Percentiles rank a stretch among this genome's conserved stretches.
Evolutionary conservation across 30 jellyfish, hydroid and myxozoan genomes (phyloP).

Genomic region (Hydra vulgaris): DNA sequence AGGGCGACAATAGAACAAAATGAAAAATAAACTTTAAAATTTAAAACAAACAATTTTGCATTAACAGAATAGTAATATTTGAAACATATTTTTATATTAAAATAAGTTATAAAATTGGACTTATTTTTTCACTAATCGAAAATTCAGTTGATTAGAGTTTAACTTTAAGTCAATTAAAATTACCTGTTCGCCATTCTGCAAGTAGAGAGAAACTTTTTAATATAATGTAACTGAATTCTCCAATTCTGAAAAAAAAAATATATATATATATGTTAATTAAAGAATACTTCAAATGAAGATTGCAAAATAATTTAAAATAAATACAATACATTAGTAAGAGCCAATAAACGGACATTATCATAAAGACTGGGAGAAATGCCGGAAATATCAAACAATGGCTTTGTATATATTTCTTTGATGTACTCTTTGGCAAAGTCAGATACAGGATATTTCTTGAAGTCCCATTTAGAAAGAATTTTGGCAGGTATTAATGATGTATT

Average conservation of each 20-base stretch:
- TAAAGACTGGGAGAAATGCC: slow-evolving; percentile 46
- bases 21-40: too few relatives aligned
- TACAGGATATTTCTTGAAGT: slow-evolving; percentile 70
- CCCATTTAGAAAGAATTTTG: slow-evolving; percentile 75
- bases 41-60: too few relatives aligned
- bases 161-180: too few relatives aligned
- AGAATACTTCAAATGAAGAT: background rate
- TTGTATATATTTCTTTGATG: slow-evolving; percentile 40
- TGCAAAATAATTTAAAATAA: background rate
- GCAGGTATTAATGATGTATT: slow-evolving; percentile 58
- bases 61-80: too few relatives aligned
- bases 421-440: slow-evolving; percentile 74
- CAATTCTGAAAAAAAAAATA: slow-evolving; percentile 34
- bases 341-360: slow-evolving; percentile 42
- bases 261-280: background rate
- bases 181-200: slow-evolving; percentile 67
- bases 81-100: too few relatives aligned
- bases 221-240: slow-evolving; percentile 51
- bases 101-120: too few relatives aligned
- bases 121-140: too few relatives aligned
- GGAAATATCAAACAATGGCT: slow-evolving; percentile 63
- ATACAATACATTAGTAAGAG: slow-evolving; percentile 37
- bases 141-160: too few relatives aligned
- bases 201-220: slow-evolving; percentile 49
- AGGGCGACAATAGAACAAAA: too few relatives aligned